Evolutionary conservation across 1,140 invertebrate genomes (phyloP).

Genomic region (Centruroides sculpturatus): DNA sequence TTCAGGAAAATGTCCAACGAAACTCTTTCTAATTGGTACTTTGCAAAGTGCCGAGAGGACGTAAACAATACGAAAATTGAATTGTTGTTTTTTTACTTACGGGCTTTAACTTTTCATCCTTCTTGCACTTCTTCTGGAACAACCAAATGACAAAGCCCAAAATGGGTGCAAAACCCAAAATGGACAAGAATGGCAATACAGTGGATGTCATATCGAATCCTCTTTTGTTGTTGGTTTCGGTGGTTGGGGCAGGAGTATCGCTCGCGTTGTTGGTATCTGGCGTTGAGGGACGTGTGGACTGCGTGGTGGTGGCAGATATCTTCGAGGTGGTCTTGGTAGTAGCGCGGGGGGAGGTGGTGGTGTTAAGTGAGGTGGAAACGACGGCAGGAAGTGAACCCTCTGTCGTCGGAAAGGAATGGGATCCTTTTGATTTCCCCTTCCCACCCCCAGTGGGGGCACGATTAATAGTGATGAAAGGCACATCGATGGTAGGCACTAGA

Average conservation of each 20-base stretch:
- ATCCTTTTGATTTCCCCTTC: no score
- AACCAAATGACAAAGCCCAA: constrained; percentile 16
- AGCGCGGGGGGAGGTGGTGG: background rate
- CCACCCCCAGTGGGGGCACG: no score
- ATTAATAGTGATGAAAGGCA: no score
- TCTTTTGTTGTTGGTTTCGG: background rate
- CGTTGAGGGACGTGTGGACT: no score
- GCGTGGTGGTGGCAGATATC: no score
- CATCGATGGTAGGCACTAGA: background rate
- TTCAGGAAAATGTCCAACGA: no score
- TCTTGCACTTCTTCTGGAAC: constrained; percentile 24
- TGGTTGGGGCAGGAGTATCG: no score
- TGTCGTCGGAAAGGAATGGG: no score
- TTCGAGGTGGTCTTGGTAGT: background rate
- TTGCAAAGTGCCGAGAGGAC: no score
- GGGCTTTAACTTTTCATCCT: constrained; percentile 23
- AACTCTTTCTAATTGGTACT: no score
- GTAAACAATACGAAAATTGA: no score
- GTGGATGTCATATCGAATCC: constrained; percentile 13
- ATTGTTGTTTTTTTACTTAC: background rate
- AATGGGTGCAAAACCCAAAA: constrained; percentile 21
- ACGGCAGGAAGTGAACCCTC: background rate
- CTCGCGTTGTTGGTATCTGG: no score
- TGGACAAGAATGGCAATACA: constrained; percentile 19
- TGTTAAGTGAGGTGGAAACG: background rate